These are phyloP conservation scores for Lucilia sericata DNA, from an alignment of 1,140 invertebrate species.

Conservation along the genomic window DNA sequence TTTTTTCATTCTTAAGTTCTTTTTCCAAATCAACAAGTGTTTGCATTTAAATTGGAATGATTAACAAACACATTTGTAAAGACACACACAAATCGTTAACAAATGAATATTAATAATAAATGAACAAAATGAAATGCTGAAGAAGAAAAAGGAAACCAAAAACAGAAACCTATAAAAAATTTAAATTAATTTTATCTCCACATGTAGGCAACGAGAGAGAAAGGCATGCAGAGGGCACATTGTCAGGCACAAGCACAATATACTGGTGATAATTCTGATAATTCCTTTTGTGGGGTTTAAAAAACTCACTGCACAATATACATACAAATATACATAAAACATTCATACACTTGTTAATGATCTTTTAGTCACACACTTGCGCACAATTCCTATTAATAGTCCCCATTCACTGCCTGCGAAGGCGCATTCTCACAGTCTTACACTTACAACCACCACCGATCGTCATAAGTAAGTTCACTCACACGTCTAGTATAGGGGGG, in stretches of 20 bases:
- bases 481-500: too few species aligned
- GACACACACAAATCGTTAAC: neutral
- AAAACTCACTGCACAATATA: too few species aligned
- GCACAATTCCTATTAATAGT: neutral
- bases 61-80: neutral
- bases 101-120: neutral
- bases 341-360: neutral
- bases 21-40: constrained; percentile 10
- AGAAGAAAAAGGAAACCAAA: neutral
- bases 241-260: constrained; percentile 1
- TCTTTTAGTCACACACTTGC: neutral
- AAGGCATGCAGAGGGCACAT: neutral
- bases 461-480: neutral
- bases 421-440: neutral
- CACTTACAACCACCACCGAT: neutral
- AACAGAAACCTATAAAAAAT: neutral
- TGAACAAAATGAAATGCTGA: neutral
- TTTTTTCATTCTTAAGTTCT: neutral
- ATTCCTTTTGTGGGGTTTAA: too few species aligned
- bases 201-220: neutral
- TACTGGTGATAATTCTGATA: too few species aligned
- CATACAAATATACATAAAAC: neutral
- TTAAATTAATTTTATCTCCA: constrained; percentile 15
- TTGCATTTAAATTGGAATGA: constrained; percentile 29
- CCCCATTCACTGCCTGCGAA: neutral